Evolutionary conservation across 1,140 invertebrate genomes (phyloP).

Genomic region (Pinna nobilis): DNA sequence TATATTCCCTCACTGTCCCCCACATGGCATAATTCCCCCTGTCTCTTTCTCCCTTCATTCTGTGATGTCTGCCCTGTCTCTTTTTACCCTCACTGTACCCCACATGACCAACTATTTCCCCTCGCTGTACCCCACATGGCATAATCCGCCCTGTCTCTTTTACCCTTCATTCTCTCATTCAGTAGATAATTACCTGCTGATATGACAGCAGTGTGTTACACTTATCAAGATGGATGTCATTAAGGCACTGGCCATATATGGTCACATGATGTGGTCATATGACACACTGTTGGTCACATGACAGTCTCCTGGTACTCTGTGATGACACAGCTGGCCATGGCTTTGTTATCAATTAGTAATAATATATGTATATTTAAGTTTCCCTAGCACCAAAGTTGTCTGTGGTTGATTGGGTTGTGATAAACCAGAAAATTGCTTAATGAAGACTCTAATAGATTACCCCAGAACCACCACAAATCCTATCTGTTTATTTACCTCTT

Average conservation of each 20-base stretch:
- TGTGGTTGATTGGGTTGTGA: slow-evolving; percentile 14
- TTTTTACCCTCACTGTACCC: background rate
- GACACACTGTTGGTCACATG: slow-evolving; percentile 16
- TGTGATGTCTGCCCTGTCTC: too few relatives aligned
- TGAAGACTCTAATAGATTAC: too few relatives aligned
- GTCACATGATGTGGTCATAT: slow-evolving; percentile 29
- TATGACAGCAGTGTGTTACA: slow-evolving; percentile 16
- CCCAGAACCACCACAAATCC: too few relatives aligned
- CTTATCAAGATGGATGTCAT: slow-evolving; percentile 10
- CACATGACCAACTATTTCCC: background rate
- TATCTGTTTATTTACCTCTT: too few relatives aligned
- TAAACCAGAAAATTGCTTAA: slow-evolving; percentile 28
- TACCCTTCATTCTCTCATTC: slow-evolving; percentile 9
- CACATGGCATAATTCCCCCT: background rate
- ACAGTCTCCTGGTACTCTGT: slow-evolving; percentile 17
- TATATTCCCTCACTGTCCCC: too few relatives aligned
- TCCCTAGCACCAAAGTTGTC: slow-evolving; percentile 4
- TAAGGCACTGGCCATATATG: slow-evolving; percentile 16
- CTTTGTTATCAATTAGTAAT: slow-evolving; percentile 20
- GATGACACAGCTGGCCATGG: slow-evolving; percentile 26
- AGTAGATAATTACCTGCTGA: slow-evolving; percentile 18
- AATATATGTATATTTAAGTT: slow-evolving; percentile 10
- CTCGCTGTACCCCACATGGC: background rate
- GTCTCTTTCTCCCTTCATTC: background rate
- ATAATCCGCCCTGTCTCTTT: slow-evolving; percentile 7